Evolutionary conservation across 2,113 vertebrate species (phyloP).

Genomic region (Stigmatopora nigra): DNA sequence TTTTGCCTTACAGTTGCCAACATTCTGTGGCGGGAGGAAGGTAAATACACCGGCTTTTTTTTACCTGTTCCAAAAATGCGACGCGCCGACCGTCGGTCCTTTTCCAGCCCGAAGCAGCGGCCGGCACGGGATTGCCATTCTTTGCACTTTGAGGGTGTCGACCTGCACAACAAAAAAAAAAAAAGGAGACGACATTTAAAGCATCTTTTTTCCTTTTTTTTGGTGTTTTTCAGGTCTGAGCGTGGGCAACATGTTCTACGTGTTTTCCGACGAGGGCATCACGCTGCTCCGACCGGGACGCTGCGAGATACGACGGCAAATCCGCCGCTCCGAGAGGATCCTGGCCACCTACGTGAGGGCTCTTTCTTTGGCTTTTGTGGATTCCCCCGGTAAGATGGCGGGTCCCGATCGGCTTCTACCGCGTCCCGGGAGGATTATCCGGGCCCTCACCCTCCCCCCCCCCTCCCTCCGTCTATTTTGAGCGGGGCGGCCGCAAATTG

Average conservation of each 20-base stretch:
- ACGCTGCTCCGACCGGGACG: slow-evolving; percentile 80
- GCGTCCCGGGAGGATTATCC: not conserved
- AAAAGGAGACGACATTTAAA: no score
- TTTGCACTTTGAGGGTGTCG: no score
- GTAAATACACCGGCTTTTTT: slow-evolving; percentile 66
- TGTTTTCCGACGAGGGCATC: slow-evolving; percentile 88
- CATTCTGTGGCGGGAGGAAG: slow-evolving; percentile 98
- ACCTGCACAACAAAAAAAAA: no score
- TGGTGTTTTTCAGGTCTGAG: slow-evolving; percentile 79
- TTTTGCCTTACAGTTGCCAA: slow-evolving; percentile 83
- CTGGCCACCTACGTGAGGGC: slow-evolving; percentile 82
- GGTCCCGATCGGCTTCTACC: not conserved
- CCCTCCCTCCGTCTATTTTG: slow-evolving; percentile 9
- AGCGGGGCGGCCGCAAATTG: slow-evolving; percentile 18
- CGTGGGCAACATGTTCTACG: slow-evolving; percentile 94
- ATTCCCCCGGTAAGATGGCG: not conserved
- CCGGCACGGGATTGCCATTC: no score
- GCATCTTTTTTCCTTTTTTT: no score
- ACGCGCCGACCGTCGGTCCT: no score
- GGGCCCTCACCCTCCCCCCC: not conserved
- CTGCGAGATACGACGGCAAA: slow-evolving; percentile 86
- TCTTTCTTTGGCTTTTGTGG: not conserved
- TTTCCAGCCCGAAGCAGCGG: no score
- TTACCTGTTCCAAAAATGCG: no score
- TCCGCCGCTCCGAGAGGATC: slow-evolving; percentile 81